These are phyloP conservation scores for Clupea harengus DNA, from an alignment of 2,113 vertebrate species.

Conservation along the genomic window DNA sequence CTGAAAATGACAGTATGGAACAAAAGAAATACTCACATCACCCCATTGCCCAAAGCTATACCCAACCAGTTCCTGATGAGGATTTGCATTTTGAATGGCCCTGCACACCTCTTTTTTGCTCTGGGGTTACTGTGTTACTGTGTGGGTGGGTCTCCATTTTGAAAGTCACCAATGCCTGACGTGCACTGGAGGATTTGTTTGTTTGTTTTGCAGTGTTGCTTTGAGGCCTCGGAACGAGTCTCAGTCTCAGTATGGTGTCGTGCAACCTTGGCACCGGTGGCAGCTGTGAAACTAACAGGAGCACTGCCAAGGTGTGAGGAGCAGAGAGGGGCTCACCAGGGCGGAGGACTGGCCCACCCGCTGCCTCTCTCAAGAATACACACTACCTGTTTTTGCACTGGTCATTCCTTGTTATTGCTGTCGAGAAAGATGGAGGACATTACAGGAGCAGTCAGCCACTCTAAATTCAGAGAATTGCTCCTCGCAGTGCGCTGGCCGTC, in stretches of 20 bases:
- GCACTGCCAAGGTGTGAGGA: constrained; percentile 25
- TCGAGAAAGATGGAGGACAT: neutral
- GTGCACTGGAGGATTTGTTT: neutral
- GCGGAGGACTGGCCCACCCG: neutral
- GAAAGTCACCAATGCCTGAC: neutral
- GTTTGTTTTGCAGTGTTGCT: constrained; percentile 15
- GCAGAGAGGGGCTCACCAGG: constrained; percentile 3
- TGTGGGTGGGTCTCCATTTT: neutral
- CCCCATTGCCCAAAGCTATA: neutral
- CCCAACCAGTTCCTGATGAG: neutral
- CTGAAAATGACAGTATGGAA: too few species aligned
- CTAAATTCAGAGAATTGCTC: neutral
- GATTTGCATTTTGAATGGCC: neutral
- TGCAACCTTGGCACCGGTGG: constrained; percentile 35
- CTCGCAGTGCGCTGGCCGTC: too few species aligned
- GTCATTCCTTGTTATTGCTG: neutral
- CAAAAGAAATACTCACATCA: neutral
- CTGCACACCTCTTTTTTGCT: neutral
- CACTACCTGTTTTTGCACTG: neutral
- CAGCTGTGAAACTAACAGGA: constrained; percentile 37
- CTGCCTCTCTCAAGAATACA: too few species aligned
- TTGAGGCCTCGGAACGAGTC: constrained; percentile 5
- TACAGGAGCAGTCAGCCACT: neutral
- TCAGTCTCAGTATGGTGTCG: constrained; percentile 22
- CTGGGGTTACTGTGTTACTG: neutral